Conservation (phyloP, 53 echinoderm and acorn worm species). For the Luidia sarsii region DNA sequence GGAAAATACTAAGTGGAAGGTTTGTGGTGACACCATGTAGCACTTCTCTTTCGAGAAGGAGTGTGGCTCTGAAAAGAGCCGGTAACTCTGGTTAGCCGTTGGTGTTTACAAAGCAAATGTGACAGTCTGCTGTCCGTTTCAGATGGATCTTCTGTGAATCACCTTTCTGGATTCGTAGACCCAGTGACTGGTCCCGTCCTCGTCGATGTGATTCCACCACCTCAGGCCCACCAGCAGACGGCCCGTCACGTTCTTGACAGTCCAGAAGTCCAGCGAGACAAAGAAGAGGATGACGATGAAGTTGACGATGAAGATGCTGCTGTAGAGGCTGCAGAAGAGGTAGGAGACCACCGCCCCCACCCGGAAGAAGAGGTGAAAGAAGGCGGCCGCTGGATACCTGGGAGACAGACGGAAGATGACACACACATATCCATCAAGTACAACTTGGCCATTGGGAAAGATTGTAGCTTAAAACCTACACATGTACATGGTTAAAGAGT, state of each 20-base stretch:
- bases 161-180: constrained; percentile 92
- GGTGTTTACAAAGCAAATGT: no score
- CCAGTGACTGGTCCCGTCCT: constrained; percentile 96
- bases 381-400: constrained; percentile 87
- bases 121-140: no score
- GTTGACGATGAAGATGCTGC: constrained; percentile 70
- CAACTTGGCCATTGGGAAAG: neutral
- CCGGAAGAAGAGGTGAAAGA: constrained; percentile 87
- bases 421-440: neutral
- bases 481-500: no score
- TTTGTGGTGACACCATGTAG: no score
- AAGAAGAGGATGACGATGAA: constrained; percentile 84
- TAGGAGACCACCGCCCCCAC: constrained; percentile 77
- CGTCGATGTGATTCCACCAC: constrained; percentile 99
- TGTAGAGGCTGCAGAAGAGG: constrained; percentile 68
- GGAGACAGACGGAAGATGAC: neutral
- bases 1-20: no score
- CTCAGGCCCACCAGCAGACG: constrained; percentile 92
- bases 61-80: no score
- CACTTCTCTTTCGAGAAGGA: no score
- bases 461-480: no score
- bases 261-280: constrained; percentile 91
- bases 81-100: no score
- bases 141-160: no score
- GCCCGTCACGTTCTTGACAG: constrained; percentile 91